Percentiles rank a stretch among this genome's conserved stretches.
phyloP scores from a whole-genome alignment of 2,888 invertebrate genomes.

The Anthrax anthrax region DNA sequence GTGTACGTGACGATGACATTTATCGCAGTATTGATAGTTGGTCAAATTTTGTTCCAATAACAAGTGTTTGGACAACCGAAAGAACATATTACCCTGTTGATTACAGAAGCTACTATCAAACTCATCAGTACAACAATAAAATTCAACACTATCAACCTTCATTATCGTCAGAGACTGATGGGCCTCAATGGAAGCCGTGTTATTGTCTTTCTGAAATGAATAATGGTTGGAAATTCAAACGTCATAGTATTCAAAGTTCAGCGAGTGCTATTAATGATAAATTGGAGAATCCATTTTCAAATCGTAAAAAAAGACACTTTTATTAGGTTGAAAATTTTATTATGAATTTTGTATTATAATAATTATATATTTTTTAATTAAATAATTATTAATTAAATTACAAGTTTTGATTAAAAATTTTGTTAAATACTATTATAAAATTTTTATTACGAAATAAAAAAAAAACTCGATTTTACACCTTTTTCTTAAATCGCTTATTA shows the following conservation, averaged over 20 bases:
- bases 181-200: conserved; percentile 31
- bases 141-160: background rate
- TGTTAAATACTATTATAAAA: too few species aligned
- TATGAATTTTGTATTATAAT: too few species aligned
- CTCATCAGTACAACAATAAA: conserved; percentile 3
- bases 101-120: conserved; percentile 12
- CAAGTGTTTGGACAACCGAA: conserved; percentile 28
- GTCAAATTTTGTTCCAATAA: conserved; percentile 28
- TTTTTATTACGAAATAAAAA: too few species aligned
- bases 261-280: conserved; percentile 20
- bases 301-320: conserved; percentile 2
- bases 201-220: conserved; percentile 21
- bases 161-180: background rate
- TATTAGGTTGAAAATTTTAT: too few species aligned
- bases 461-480: too few species aligned
- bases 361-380: too few species aligned
- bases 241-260: background rate
- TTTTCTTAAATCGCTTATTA: too few species aligned
- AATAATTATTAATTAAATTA: too few species aligned
- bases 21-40: conserved; percentile 26
- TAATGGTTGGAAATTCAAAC: background rate
- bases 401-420: too few species aligned
- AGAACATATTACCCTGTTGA: conserved; percentile 16
- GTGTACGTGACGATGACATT: conserved; percentile 17
- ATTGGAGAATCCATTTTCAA: conserved; percentile 25